A percentile compares a stretch with the other conserved stretches of the same genome.
Conservation (phyloP, 1,140 invertebrate species). For the Drosophila erecta region DNA sequence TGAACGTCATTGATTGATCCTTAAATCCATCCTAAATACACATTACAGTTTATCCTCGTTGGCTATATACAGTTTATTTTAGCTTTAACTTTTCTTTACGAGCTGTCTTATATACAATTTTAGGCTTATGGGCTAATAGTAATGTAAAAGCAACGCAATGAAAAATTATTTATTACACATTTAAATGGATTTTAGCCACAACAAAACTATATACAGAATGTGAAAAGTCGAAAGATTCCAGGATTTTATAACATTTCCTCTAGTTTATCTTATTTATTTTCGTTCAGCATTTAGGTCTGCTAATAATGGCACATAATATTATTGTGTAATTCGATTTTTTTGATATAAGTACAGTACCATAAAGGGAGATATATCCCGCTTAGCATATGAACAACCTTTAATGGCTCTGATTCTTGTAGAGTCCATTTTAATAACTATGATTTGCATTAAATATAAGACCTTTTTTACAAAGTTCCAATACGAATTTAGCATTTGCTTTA, state of each 20-base stretch:
- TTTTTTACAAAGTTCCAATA: conserved; percentile 32
- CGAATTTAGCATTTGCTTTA: conserved; percentile 13
- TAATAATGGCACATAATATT: conserved; percentile 83
- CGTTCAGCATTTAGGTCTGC: conserved; percentile 46
- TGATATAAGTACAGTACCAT: conserved; percentile 49
- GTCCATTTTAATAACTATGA: conserved; percentile 34
- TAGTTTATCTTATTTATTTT: conserved; percentile 21
- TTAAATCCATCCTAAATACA: conserved; percentile 32
- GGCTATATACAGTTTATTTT: conserved; percentile 39
- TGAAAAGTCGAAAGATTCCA: conserved; percentile 3
- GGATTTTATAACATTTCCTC: conserved; percentile 26
- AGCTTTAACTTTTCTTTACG: conserved; percentile 7
- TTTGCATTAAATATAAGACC: conserved; percentile 8
- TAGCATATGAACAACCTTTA: conserved; percentile 53
- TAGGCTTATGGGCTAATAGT: not conserved
- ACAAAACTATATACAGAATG: conserved; percentile 45
- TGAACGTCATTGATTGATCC: conserved; percentile 10
- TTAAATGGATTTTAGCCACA: conserved; percentile 15
- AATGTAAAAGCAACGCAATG: conserved; percentile 15
- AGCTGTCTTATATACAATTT: conserved; percentile 30
- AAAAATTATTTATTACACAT: conserved; percentile 23
- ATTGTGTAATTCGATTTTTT: conserved; percentile 63
- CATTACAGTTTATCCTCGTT: conserved; percentile 34
- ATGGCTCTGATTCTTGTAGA: conserved; percentile 20
- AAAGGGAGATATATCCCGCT: conserved; percentile 29